Conservation (phyloP, 2,113 vertebrate species). For the Procavia capensis region DNA sequence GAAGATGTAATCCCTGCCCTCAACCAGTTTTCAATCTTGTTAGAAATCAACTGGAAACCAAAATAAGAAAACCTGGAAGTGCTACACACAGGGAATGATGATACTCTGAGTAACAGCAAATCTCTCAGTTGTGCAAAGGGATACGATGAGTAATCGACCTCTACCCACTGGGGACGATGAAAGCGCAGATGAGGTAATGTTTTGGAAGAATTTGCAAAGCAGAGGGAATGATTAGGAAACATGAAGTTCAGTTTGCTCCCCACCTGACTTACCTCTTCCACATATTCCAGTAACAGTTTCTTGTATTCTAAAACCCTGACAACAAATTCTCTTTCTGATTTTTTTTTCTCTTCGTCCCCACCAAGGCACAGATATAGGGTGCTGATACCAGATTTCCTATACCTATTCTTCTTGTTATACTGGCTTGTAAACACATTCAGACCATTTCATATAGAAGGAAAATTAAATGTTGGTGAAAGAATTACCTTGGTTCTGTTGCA, state of each 20-base stretch:
- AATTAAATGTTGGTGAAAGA: background rate
- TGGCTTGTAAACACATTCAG: background rate
- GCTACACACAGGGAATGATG: background rate
- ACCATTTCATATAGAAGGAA: background rate
- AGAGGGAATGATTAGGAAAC: constrained; percentile 62
- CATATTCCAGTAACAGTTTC: constrained; percentile 46
- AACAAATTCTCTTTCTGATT: background rate
- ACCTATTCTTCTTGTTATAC: background rate
- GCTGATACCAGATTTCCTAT: background rate
- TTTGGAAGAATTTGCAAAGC: constrained; percentile 80
- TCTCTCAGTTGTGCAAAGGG: constrained; percentile 61
- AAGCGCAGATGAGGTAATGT: constrained; percentile 82
- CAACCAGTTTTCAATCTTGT: background rate
- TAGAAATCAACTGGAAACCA: background rate
- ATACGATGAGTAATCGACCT: constrained; percentile 64
- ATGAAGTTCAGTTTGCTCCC: constrained; percentile 50
- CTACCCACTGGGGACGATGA: constrained; percentile 70
- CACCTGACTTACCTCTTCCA: background rate
- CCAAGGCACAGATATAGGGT: background rate
- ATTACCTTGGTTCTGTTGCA: background rate
- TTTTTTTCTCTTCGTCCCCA: background rate
- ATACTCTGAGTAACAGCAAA: background rate
- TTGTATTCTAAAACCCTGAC: constrained; percentile 34
- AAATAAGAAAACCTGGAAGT: background rate
- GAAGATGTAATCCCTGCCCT: background rate